Base-by-base conservation (phyloP, 2,797 vertebrate genomes). In the Smutsia gigantea region DNA sequence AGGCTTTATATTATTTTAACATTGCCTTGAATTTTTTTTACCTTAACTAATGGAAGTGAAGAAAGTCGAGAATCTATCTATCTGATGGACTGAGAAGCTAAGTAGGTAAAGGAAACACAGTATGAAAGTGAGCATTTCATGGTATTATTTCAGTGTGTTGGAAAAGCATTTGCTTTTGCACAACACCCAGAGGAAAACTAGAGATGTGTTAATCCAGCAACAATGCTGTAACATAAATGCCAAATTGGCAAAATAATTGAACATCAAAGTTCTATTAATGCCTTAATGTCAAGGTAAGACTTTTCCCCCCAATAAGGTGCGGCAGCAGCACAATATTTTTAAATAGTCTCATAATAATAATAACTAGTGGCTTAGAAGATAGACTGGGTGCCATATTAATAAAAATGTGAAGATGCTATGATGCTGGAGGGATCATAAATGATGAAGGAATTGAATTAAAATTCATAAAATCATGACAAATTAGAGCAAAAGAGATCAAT, bases 1-100 rank as follows among this genome's bases (percentile, higher is more conserved):
- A 83, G 71, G 53, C 93, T 97, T 95, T 97, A 90, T 78, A 78
- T 98, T 96, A 97, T 95, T 97, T 96, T 97, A 96, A 97, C 69
- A 27, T 64, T 88, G 46, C 87, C 71, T 95, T 97, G 93, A 94
- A 92, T 97, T 97, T 97, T 87, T 92, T 95, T 92, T 74, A 68
- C 71, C 29, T 84, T 84, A 93, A 92, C 88, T 79, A 66, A 84
- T 88, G 61, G 42, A 94, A 78, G 55, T 57, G 87, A 87, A 78
- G 89, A 51, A 95, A 90, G 72, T 64, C 84, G 89, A 95, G 49
- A 91, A 94, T 97, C 91, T 96, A 94, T 97, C 91, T 96, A 21
- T 75, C 37, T 95, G 83, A 87, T 59, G 10, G 27, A 69, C 79
- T 31, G 42, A 97, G 91, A 82, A 85, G n/a, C 42, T 72, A 51